These are phyloP conservation scores for Antheraea assamensis DNA, from an alignment of 2,888 invertebrate species.

Conservation along the genomic window DNA sequence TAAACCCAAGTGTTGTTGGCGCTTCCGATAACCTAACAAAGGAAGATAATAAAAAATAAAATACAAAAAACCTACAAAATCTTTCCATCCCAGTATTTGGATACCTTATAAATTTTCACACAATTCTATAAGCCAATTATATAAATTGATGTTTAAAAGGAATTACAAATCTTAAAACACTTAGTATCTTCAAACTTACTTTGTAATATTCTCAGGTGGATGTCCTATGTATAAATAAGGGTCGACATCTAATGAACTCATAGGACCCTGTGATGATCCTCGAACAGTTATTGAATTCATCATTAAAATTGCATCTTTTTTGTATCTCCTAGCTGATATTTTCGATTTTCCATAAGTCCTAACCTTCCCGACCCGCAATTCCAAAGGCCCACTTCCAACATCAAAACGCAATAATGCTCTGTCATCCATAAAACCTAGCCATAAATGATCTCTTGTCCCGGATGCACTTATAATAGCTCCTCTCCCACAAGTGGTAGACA, in stretches of 20 bases:
- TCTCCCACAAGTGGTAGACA: conserved; percentile 67
- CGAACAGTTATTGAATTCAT: conserved; percentile 60
- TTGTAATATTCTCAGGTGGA: conserved; percentile 70
- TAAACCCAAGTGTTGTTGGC: conserved; percentile 88
- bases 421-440: conserved; percentile 69
- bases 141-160: not conserved
- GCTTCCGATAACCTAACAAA: conserved; percentile 86
- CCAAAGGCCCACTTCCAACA: conserved; percentile 68
- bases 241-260: conserved; percentile 72
- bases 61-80: not conserved
- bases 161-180: not conserved
- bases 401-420: conserved; percentile 69
- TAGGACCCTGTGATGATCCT: conserved; percentile 66
- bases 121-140: not conserved
- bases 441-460: conserved; percentile 72
- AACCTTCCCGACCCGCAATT: conserved; percentile 65
- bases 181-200: conserved; percentile 48
- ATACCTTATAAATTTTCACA: not conserved
- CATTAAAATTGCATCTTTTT: conserved; percentile 70
- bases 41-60: conserved; percentile 7
- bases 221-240: conserved; percentile 69
- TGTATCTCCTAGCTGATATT: conserved; percentile 69
- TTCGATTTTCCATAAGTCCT: conserved; percentile 64
- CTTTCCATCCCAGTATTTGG: not conserved
- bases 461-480: conserved; percentile 69